phyloP scores from a whole-genome alignment of 2,113 vertebrate species.

The Morone saxatilis region DNA sequence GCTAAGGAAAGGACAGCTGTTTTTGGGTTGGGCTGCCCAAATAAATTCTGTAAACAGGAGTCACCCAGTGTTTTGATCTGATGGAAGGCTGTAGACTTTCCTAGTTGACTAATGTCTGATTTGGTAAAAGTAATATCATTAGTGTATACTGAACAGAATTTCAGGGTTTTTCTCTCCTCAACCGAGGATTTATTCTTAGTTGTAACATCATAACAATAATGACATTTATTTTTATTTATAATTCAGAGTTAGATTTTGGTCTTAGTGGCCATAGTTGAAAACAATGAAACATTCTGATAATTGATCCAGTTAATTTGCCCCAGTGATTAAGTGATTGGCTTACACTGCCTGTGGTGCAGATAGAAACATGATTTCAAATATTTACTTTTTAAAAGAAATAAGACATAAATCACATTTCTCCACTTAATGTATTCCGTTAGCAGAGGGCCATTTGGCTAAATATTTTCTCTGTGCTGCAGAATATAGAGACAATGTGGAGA shows the following conservation, averaged over 20 bases:
- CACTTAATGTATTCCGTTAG: constrained; percentile 69
- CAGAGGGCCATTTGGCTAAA: constrained; percentile 76
- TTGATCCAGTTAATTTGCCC: constrained; percentile 48
- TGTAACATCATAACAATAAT: constrained; percentile 50
- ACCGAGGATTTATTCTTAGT: constrained; percentile 56
- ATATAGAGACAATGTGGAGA: constrained; percentile 81
- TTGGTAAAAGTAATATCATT: constrained; percentile 38
- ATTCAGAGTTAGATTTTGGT: constrained; percentile 55
- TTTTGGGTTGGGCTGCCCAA: not conserved
- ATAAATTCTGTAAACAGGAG: constrained; percentile 32
- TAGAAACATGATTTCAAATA: constrained; percentile 70
- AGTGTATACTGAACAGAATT: constrained; percentile 37
- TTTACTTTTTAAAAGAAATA: constrained; percentile 66
- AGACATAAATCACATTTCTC: constrained; percentile 73
- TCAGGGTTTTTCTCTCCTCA: constrained; percentile 22
- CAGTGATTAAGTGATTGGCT: constrained; percentile 63
- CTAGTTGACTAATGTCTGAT: constrained; percentile 51
- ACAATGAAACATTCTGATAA: constrained; percentile 44
- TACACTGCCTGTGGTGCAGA: constrained; percentile 73
- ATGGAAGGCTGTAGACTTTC: constrained; percentile 40
- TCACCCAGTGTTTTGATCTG: constrained; percentile 45
- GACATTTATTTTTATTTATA: constrained; percentile 45
- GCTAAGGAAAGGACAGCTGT: constrained; percentile 5
- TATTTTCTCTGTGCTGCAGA: constrained; percentile 82
- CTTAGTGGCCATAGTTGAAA: constrained; percentile 36